Evolutionary conservation across 2,888 invertebrate species (phyloP), one percentile per base, ranked within the genome.

Genomic region (Camptogramma bilineatum): DNA sequence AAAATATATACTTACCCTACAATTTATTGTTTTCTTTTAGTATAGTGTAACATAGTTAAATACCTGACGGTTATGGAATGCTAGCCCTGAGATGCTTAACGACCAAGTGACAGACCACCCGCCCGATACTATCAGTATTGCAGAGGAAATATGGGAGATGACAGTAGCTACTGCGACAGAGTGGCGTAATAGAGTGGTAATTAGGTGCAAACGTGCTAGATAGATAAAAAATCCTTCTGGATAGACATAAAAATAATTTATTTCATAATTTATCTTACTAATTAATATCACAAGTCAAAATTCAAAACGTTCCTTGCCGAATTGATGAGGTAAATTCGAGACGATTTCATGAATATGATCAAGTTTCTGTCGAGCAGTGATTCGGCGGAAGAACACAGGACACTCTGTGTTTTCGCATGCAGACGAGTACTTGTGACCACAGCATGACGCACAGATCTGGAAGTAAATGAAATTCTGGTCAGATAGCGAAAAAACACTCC

Each of bases 361-460:
- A 0, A 87, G 71, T 52, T 86, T 86, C 28, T 83, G 80, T 44
- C 71, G 71, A 0, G 90, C 88, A 0, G 77, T 74, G 10, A 81
- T 69, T 7, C 84, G 78, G 13, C 87, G 81, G 91, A 92, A 93
- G 24, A 88, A 64, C 13, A 86, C 84, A 0, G 90, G 86, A 62
- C 93, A 93, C 66, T 92, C 91, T 0, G 84, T 83, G 69, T 90
- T 91, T 39, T 82, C 82, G 57, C 93, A 93, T 2, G 72, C 64
- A 1, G 66, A 57, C n/a, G 77, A 68, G 5, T 80, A 74, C 1
- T 47, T 59, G 74, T 91, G 89, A 0, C 90, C 88, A 55, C 84
- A 81, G 62, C 93, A 93, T 0, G 90, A 86, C 1, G 75, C 66
- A 66, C 93, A 93, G 24, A 92, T 85, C 92, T 93, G 81, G 16